phyloP scores from a whole-genome alignment of 2,888 invertebrate genomes.

The Gonocerus acuteangulatus region DNA sequence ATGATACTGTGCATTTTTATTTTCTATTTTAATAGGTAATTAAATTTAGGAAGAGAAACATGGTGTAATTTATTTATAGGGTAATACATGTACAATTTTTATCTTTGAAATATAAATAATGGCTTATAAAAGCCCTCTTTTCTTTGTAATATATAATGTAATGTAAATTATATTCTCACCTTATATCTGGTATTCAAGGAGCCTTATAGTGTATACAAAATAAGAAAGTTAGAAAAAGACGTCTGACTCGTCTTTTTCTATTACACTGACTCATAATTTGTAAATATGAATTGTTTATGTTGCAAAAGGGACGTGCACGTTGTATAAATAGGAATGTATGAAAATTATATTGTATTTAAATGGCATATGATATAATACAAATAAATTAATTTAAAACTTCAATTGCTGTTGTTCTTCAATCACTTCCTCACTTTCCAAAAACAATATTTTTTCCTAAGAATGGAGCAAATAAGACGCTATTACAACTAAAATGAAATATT shows the following conservation, averaged over 20 bases:
- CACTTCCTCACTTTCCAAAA: too few species aligned
- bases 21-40: too few species aligned
- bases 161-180: slow-evolving; percentile 21
- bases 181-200: slow-evolving; percentile 26
- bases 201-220: slow-evolving; percentile 24
- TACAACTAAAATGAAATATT: too few species aligned
- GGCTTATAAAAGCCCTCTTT: slow-evolving; percentile 3
- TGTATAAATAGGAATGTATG: slow-evolving; percentile 20
- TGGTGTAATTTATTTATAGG: too few species aligned
- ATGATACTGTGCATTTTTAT: too few species aligned
- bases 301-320: slow-evolving; percentile 9
- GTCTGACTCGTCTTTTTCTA: not conserved
- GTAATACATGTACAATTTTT: slow-evolving; percentile 1
- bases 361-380: slow-evolving; percentile 19
- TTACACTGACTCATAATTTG: slow-evolving; percentile 22
- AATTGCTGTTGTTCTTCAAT: too few species aligned
- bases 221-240: slow-evolving; percentile 18
- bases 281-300: slow-evolving; percentile 18
- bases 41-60: too few species aligned
- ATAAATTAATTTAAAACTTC: slow-evolving; percentile 13
- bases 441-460: too few species aligned
- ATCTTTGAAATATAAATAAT: slow-evolving; percentile 6
- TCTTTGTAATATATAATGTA: slow-evolving; percentile 18
- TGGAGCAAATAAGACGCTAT: too few species aligned
- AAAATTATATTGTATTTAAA: slow-evolving; percentile 18